Conservation (phyloP, 2,888 invertebrate genomes). For the Thereva unica region DNA sequence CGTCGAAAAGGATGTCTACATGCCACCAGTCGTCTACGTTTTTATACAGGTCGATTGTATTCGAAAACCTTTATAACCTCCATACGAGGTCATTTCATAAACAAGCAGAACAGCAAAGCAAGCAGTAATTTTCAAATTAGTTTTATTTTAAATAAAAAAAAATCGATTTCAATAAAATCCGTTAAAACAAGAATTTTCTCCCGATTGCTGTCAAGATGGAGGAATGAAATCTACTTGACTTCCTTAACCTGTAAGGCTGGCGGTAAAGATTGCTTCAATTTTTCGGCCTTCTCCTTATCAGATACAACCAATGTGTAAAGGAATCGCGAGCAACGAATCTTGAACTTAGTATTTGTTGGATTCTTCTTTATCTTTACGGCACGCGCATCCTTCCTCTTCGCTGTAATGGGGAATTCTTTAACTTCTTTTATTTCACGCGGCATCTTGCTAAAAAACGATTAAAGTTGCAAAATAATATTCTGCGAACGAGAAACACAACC, state of each 20-base stretch:
- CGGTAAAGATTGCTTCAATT: slow-evolving; percentile 96
- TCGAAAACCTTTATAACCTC: no score
- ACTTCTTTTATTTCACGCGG: slow-evolving; percentile 99
- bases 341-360: slow-evolving; percentile 95
- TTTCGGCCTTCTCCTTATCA: slow-evolving; percentile 99
- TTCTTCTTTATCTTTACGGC: slow-evolving; percentile 99
- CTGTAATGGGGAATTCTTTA: slow-evolving; percentile 97
- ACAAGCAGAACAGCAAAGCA: no score
- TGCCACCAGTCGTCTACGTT: no score
- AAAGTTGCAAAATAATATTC: slow-evolving; percentile 40
- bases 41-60: no score
- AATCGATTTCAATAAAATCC: background rate
- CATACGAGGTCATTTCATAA: no score
- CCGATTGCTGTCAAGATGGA: background rate
- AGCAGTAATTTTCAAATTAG: slow-evolving; percentile 24
- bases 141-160: slow-evolving; percentile 4
- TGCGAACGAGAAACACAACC: slow-evolving; percentile 46
- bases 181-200: no score
- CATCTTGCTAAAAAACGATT: slow-evolving; percentile 57
- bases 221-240: slow-evolving; percentile 67
- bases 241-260: slow-evolving; percentile 94
- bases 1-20: no score
- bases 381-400: slow-evolving; percentile 93
- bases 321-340: slow-evolving; percentile 96
- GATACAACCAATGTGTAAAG: slow-evolving; percentile 97